Evolutionary conservation across 2,888 invertebrate genomes (phyloP).

Genomic region (Sphecodes monilicornis): DNA sequence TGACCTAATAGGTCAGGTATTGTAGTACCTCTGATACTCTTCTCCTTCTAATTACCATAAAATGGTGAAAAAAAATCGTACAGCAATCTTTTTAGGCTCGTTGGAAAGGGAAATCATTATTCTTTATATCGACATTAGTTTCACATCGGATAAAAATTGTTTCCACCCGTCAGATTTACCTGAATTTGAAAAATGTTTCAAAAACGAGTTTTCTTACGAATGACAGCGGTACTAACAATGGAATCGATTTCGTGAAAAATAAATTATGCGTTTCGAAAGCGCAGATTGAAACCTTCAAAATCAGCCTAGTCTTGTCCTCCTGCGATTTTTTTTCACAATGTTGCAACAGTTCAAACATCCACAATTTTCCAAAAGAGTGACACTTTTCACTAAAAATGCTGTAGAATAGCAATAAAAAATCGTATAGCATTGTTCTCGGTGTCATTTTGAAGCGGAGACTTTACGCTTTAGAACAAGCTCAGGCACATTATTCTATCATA

Average conservation of each 20-base stretch:
- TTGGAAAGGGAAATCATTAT: neutral
- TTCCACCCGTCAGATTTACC: neutral
- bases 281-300: neutral
- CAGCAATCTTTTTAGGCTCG: too few relatives aligned
- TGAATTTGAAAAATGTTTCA: neutral
- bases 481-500: too few relatives aligned
- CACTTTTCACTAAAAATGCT: too few relatives aligned
- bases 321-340: neutral
- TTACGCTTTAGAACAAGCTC: too few relatives aligned
- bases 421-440: too few relatives aligned
- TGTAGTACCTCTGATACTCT: too few relatives aligned
- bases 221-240: too few relatives aligned
- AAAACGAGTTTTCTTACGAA: neutral
- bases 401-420: too few relatives aligned
- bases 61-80: neutral
- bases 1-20: neutral
- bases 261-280: accelerated
- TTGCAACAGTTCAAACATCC: neutral
- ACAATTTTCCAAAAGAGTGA: too few relatives aligned
- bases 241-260: too few relatives aligned
- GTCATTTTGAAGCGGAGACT: too few relatives aligned
- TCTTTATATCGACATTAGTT: accelerated
- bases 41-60: accelerated
- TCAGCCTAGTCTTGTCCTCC: accelerated
- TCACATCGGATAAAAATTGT: neutral